Evolutionary conservation across 2,888 invertebrate species (phyloP), one percentile per base, ranked within the genome.

Genomic region (Neoscelio sp.): DNA sequence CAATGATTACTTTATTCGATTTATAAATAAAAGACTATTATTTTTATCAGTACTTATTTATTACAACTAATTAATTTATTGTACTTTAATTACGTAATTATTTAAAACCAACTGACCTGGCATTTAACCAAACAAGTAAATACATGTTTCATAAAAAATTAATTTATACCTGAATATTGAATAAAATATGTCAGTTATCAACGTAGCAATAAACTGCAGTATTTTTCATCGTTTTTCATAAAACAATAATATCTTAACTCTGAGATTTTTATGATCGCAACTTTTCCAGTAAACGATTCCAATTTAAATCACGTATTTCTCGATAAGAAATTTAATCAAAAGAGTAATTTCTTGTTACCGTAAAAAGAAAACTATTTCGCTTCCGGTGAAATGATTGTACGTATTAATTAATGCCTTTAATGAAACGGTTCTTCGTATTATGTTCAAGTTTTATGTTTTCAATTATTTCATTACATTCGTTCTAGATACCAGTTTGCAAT

Each of bases 261-360:
- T 1, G 1, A 18, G 17, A 2, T 17, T 42, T 42, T 17, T 17
- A n/a, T n/a, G n/a, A n/a, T n/a, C n/a, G n/a, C 18, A 17, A 18
- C 18, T 48, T 13, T 3, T 33, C n/a, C 10, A 7, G n/a, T 3
- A 30, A 35, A 35, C 33, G 20, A 12, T 52, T 52, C 12, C 35
- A 35, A 52, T 52, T 52, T 52, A 35, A 52, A 52, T 52, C 35
- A 52, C 33, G 52, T 52, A 35, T 20, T 52, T 52, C 52, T 52
- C 20, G 18, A 52, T 52, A 52, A 52, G 52, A 52, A 52, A 52
- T 20, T 18, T 52, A 52, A 54, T 54, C 33, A 44, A 44, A 54
- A 35, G 35, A 54, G 28, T 35, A 54, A n/a, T n/a, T 54, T 54
- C 50, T 54, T 23, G 52, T 20, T 54, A 18, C 20, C 17, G 12